Evolutionary conservation across 2,888 invertebrate genomes (phyloP).

Genomic region (Sclerodermus sp.): DNA sequence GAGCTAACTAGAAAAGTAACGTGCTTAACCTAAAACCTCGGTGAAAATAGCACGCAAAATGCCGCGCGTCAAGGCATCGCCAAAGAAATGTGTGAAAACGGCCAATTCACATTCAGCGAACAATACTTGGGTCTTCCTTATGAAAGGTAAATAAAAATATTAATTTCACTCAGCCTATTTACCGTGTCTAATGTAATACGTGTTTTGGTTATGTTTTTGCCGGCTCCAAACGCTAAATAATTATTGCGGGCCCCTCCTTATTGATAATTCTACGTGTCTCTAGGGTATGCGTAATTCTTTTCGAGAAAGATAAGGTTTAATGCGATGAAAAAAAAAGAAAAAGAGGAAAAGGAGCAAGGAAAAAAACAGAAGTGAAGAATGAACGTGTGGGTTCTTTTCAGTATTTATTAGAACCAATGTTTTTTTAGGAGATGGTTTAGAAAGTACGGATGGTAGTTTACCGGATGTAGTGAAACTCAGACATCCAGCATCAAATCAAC

Average conservation of each 20-base stretch:
- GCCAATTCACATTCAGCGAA: conserved; percentile 62
- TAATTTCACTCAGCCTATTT: not conserved
- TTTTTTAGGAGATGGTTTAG: conserved; percentile 59
- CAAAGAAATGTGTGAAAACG: conserved; percentile 60
- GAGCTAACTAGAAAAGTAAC: not conserved
- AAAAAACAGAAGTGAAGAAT: too few species aligned
- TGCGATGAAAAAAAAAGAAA: too few species aligned
- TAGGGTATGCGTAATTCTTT: too few species aligned
- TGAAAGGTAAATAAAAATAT: conserved; percentile 62
- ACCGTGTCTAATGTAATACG: not conserved
- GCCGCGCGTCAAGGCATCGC: conserved; percentile 63
- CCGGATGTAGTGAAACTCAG: conserved; percentile 67
- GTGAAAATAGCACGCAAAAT: conserved; percentile 28
- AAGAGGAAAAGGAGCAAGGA: too few species aligned
- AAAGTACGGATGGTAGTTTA: conserved; percentile 49
- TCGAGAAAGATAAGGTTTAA: too few species aligned
- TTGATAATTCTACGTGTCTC: not conserved
- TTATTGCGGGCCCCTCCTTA: not conserved
- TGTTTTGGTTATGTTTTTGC: not conserved
- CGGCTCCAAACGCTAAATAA: not conserved
- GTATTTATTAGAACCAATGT: conserved; percentile 15
- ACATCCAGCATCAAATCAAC: conserved; percentile 68
- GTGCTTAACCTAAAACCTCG: conserved; percentile 18
- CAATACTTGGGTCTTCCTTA: conserved; percentile 70
- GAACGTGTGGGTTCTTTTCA: conserved; percentile 32